Base-by-base conservation (phyloP, 2,797 vertebrate genomes). In the Florisuga fusca region DNA sequence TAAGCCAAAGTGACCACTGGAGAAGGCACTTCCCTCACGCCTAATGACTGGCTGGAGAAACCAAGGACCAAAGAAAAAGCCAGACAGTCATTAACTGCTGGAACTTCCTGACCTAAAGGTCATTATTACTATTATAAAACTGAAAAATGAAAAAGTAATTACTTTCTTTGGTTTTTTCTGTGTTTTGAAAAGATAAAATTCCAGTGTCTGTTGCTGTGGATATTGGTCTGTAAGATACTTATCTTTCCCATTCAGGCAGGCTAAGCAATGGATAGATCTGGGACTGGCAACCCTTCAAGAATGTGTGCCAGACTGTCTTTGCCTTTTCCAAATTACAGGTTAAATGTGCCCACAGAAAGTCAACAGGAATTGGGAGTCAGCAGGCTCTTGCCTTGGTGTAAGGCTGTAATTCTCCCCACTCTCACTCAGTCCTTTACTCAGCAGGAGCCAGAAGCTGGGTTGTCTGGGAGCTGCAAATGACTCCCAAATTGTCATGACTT, bases 111-210 rank as follows among this genome's bases (percentile, higher is more conserved):
- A 97, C 96, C 96, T 81, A 53, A 61, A 95, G 96, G 87, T 96
- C 96, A 80, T 94, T 83, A 77, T 90, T 96, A 89, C 95, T 96
- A 95, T 95, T 97, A 94, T 73, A 97, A 97, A 96, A 93, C 94
- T 97, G 87, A 92, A 97, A 97, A 97, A 96, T 94, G 93, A 96
- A 94, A 90, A 97, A 97, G 86, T 96, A 96, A 97, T 97, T 97
- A 97, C 94, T 89, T 96, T 95, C 93, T 93, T 88, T 76, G 51
- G 36, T 34, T 23, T 90, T 84, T 94, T 53, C 43, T 89, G 43
- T 79, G 90, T 97, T 96, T 94, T 97, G 95, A 97, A 97, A 98
- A 97, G 95, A 97, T 95, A 88, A 95, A 97, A 97, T 95, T 84
- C 89, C 34, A 54, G 68, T 81, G 96, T 90, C 94, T 34, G 95